Evolutionary conservation across 2,113 vertebrate genomes (phyloP).

Genomic region (Saccopteryx bilineata): DNA sequence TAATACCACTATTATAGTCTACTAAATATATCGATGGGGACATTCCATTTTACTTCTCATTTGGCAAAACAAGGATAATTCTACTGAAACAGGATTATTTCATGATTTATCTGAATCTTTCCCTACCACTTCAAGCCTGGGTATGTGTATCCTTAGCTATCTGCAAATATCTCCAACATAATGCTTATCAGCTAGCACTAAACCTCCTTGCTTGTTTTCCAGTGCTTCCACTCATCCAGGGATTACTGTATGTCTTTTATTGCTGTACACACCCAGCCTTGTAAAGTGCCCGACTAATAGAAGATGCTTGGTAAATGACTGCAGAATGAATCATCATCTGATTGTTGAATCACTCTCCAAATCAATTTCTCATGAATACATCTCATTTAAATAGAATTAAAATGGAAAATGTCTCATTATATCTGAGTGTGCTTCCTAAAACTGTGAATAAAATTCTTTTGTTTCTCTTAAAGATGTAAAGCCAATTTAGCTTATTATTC

Average conservation of each 20-base stretch:
- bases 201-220: not conserved
- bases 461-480: not conserved
- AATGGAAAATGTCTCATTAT: slow-evolving; percentile 4
- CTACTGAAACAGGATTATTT: not conserved
- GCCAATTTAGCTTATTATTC: not conserved
- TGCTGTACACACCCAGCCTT: not conserved
- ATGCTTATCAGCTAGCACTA: not conserved
- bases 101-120: not conserved
- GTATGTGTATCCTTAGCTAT: not conserved
- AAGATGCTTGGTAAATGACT: not conserved
- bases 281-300: not conserved
- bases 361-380: not conserved
- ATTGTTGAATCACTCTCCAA: slow-evolving; percentile 23
- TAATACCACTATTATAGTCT: not conserved
- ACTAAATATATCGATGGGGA: not conserved
- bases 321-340: not conserved
- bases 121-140: not conserved
- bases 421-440: not conserved
- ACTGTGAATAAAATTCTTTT: not conserved
- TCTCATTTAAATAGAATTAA: slow-evolving; percentile 31
- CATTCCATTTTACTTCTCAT: not conserved
- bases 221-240: not conserved
- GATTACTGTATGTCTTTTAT: not conserved
- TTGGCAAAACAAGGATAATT: not conserved
- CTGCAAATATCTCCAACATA: not conserved